These are phyloP conservation scores for Phoebastria nigripes DNA, from an alignment of 2,797 vertebrate genomes.

Conservation along the genomic window DNA sequence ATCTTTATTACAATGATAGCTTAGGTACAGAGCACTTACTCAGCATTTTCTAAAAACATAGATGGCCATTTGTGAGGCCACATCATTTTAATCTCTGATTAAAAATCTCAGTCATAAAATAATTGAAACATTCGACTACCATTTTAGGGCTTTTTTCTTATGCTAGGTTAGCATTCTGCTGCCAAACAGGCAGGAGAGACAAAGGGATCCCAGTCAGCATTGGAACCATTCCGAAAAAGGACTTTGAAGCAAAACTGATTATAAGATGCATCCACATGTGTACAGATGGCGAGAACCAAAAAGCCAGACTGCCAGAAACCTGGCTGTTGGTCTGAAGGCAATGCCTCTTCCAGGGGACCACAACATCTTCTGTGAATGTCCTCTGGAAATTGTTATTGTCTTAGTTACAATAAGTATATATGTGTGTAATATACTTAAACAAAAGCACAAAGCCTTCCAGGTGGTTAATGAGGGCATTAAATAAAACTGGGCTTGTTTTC, in stretches of 20 bases:
- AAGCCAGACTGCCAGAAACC: background rate
- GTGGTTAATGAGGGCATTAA: background rate
- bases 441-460: background rate
- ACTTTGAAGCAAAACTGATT: background rate
- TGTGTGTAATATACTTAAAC: background rate
- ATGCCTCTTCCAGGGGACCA: background rate
- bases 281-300: background rate
- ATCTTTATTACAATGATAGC: background rate
- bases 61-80: background rate
- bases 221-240: background rate
- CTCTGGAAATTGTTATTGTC: background rate
- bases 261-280: background rate
- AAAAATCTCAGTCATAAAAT: background rate
- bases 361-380: background rate
- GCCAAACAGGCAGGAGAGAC: background rate
- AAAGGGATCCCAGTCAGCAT: background rate
- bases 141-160: background rate
- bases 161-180: background rate
- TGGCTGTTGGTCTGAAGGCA: background rate
- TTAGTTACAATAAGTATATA: background rate
- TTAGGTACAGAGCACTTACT: background rate
- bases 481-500: background rate
- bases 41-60: background rate
- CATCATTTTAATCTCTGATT: background rate
- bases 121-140: background rate